Evolutionary conservation across 2,797 vertebrate genomes (phyloP).

Genomic region (Pipistrellus pipistrellus): DNA sequence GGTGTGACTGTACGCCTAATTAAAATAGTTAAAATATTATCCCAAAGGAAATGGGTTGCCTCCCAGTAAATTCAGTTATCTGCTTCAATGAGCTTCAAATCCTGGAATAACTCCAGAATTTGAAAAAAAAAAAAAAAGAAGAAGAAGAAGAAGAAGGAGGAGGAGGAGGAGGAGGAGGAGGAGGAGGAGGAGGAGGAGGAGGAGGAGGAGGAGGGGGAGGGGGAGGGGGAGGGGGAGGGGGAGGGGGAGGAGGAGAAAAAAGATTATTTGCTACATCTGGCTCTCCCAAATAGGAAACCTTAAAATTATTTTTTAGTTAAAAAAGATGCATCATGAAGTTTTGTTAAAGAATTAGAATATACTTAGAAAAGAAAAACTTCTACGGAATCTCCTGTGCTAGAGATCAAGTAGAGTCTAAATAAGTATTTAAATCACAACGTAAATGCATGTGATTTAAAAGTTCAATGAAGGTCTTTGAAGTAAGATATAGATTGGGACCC

Average conservation of each 20-base stretch:
- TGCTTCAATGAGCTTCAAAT: slow-evolving; percentile 2
- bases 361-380: background rate
- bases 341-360: background rate
- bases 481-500: background rate
- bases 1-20: background rate
- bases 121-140: slow-evolving; percentile 47
- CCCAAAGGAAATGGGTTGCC: background rate
- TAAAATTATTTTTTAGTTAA: slow-evolving; percentile 48
- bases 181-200: too few species aligned
- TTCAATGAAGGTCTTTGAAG: background rate
- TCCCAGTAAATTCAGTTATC: background rate
- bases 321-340: slow-evolving; percentile 1
- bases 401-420: background rate
- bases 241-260: too few species aligned
- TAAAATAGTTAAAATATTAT: background rate
- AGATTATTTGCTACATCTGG: slow-evolving; percentile 27
- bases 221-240: too few species aligned
- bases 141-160: too few species aligned
- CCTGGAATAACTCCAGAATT: slow-evolving; percentile 42
- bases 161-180: too few species aligned
- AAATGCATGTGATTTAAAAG: background rate
- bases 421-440: slow-evolving; percentile 21
- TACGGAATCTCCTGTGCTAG: background rate
- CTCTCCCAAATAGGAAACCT: slow-evolving; percentile 61
- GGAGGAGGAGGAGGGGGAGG: too few species aligned